These are phyloP conservation scores for Araneus ventricosus DNA, from an alignment of 1,140 invertebrate species.

Conservation along the genomic window DNA sequence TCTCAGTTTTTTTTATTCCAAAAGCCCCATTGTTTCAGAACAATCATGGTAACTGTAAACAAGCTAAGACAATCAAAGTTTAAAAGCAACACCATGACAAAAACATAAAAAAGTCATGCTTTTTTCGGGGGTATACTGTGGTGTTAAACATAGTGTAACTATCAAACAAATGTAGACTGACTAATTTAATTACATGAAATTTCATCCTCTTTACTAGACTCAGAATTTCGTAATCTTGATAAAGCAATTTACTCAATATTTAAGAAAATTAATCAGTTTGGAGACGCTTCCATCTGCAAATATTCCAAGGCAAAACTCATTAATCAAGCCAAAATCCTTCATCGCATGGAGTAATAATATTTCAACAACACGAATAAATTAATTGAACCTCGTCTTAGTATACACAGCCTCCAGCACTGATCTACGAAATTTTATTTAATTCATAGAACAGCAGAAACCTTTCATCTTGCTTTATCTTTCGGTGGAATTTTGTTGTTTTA, in stretches of 20 bases:
- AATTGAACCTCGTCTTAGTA: neutral
- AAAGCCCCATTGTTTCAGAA: no score
- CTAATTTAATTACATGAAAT: neutral
- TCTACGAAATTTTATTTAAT: slow-evolving; percentile 27
- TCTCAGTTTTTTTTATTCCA: no score
- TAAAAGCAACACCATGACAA: no score
- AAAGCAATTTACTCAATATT: neutral
- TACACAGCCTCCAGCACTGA: neutral
- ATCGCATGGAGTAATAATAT: neutral
- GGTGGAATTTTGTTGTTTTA: neutral
- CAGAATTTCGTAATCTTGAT: neutral
- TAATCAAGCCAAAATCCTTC: neutral
- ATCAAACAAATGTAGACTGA: no score
- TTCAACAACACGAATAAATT: neutral
- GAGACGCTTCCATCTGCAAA: neutral
- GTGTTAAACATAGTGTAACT: no score
- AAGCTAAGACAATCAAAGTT: no score
- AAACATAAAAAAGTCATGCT: no score
- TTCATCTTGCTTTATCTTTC: neutral
- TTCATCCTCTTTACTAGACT: neutral
- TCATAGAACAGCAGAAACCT: neutral
- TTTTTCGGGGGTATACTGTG: no score
- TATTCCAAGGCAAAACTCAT: neutral
- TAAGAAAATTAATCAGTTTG: neutral
- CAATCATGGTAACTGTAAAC: no score